Base-by-base conservation (phyloP, 2,888 invertebrate genomes). In the Drosophila tanythrix region DNA sequence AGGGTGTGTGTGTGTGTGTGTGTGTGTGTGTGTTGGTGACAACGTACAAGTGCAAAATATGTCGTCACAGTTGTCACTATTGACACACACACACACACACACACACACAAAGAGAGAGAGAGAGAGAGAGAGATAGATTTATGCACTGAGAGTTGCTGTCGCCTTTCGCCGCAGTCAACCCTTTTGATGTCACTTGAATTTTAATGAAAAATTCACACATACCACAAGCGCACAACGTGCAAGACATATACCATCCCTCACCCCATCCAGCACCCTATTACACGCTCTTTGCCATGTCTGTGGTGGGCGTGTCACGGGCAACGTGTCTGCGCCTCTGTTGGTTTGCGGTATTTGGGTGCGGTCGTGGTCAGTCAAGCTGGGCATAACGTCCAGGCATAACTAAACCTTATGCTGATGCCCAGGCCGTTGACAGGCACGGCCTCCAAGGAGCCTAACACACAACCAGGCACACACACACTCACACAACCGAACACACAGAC, bases 121-220 rank as follows among this genome's bases (percentile, higher is more conserved):
- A n/a, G 21, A n/a, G 43, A 7, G 21, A 43, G 13, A 43, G 13
- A 7, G 13, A 46, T 7, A 46, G 38, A 40, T n/a, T 29, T 40
- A 57, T n/a, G 66, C 56, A 50, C 53, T 48, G 57, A 83, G 70
- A 62, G 63, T 56, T 66, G 50, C 57, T 50, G 55, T 53, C 51
- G 77, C 48, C 66, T 59, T 63, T 70, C 51, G 70, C 79, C 82
- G 53, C 78, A 81, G 86, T 82, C 83, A 86, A 85, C 91, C 91
- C 82, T 88, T 91, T 91, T 91, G 91, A 91, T 91, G 91, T 90
- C 84, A 78, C 89, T 90, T 85, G 91, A 83, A 90, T 90, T 90
- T 90, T 90, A 90, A 91, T 90, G 91, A 90, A 90, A 90, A 90
- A 81, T 85, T 88, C 88, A 83, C 88, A 90, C 81, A 90, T 88